Evolutionary conservation across 2,113 vertebrate species (phyloP).

Genomic region (Clarias gariepinus): DNA sequence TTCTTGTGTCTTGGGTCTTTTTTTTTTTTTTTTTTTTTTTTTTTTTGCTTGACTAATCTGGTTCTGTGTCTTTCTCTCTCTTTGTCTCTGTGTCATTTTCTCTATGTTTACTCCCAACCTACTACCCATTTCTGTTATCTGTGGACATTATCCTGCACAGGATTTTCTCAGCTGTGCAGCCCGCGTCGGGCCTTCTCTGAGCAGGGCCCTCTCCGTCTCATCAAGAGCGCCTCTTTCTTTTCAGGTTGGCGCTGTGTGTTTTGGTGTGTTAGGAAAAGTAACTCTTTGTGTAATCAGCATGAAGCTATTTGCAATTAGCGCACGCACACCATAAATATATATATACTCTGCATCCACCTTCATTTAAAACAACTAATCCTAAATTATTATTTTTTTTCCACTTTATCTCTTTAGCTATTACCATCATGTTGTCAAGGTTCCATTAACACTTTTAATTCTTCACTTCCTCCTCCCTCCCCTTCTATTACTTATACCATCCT

Average conservation of each 20-base stretch:
- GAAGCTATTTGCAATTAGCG: constrained; percentile 47
- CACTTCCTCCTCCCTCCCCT: neutral
- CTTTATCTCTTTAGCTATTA: neutral
- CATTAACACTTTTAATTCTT: neutral
- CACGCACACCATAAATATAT: constrained; percentile 21
- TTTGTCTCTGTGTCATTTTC: constrained; percentile 47
- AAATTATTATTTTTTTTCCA: neutral
- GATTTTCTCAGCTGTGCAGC: constrained; percentile 99
- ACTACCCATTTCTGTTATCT: constrained; percentile 12
- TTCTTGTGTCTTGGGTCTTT: constrained; percentile 11
- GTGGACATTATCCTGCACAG: constrained; percentile 80
- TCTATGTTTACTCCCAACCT: constrained; percentile 37
- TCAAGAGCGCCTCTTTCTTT: constrained; percentile 99
- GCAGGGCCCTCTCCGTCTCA: constrained; percentile 98
- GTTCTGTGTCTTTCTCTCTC: constrained; percentile 40
- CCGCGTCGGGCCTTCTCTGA: constrained; percentile 99
- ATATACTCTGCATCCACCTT: neutral
- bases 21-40: no score
- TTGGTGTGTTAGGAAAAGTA: constrained; percentile 20
- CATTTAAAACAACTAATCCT: neutral
- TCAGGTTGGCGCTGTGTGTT: constrained; percentile 86
- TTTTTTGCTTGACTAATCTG: constrained; percentile 68
- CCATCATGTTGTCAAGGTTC: neutral
- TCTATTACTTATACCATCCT: neutral
- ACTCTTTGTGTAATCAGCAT: constrained; percentile 48